A percentile compares a stretch with the other conserved stretches of the same genome.
These are phyloP conservation scores for Chaetoderma sp. DNA, from an alignment of 2,888 invertebrate species.

Conservation along the genomic window DNA sequence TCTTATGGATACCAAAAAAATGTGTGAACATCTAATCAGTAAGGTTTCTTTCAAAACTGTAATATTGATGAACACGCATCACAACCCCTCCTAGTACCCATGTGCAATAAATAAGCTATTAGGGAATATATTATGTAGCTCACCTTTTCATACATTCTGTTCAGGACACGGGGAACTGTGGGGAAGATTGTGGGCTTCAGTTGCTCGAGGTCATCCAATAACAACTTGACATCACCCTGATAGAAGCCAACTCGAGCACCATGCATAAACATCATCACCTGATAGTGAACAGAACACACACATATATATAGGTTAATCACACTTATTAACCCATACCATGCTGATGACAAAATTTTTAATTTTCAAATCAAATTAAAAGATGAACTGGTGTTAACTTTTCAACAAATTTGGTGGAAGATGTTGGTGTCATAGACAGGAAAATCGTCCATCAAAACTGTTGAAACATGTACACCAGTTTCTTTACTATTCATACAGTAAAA, in stretches of 20 bases:
- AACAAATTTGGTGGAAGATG: no score
- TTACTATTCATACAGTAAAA: neutral
- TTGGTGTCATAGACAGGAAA: no score
- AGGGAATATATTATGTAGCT: neutral
- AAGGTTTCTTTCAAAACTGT: no score
- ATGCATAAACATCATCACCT: slow-evolving; percentile 32
- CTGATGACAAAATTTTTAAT: neutral
- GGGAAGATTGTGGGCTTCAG: slow-evolving; percentile 56
- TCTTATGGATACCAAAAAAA: no score
- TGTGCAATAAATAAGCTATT: neutral
- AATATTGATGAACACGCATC: no score
- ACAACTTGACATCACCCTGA: slow-evolving; percentile 45
- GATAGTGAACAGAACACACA: neutral
- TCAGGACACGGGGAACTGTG: slow-evolving; percentile 57
- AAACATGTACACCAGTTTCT: neutral
- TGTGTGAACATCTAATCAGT: no score
- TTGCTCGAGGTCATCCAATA: slow-evolving; percentile 49
- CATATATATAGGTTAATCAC: neutral
- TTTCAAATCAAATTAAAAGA: neutral
- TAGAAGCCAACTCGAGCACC: slow-evolving; percentile 46
- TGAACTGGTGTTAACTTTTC: no score
- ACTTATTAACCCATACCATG: neutral
- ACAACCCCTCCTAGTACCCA: no score
- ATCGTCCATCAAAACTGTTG: no score
- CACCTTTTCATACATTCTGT: slow-evolving; percentile 55